Evolutionary conservation across 2,797 vertebrate species (phyloP), one percentile per base, ranked within the genome.

Genomic region (Orientallactaga sibirica): DNA sequence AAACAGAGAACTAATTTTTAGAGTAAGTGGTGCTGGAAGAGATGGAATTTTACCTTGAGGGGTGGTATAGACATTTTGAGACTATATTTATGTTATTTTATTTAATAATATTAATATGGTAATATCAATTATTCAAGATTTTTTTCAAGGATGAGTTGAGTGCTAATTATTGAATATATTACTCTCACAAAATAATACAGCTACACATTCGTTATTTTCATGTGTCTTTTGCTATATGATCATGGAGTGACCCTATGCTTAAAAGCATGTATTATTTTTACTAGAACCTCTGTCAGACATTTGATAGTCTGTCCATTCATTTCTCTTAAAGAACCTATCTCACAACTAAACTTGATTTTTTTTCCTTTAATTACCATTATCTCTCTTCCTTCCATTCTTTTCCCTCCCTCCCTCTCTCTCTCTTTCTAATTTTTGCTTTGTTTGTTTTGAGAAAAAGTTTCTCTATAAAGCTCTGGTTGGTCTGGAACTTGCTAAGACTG

Each of bases 301-400:
- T 92, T 80, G 75, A 79, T 85, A 91, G 62, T 86, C 91, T 92
- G 64, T 84, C 88, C 92, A 93, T 83, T 58, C 18, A 89, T 89
- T 74, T 89, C 27, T 73, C 52, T 80, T 86, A 61, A 84, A 77
- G 43, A 92, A 20, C 10, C 9, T 70, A 70, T 74, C 7, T 33
- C 43, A 70, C 5, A 43, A 82, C 68, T 62, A 58, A 92, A 87
- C 84, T 82, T 88, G 33, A 94, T 89, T 61, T 83, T 92, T 83
- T 92, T 70, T 74, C 83, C 79, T 79, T 80, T 25, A 66, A 52
- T 87, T 55, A 76, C 91, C 80, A 14, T 87, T 48, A 70, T 62
- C 55, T 61, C 27, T 9, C 25, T 78, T 33, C 11, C 11, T 78
- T 33, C 55, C 55, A 43, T 78, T 58, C n/a, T 61, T 58, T 10